Evolutionary conservation across 2,888 invertebrate genomes (phyloP).

Genomic region (Mechanitis messenoides): DNA sequence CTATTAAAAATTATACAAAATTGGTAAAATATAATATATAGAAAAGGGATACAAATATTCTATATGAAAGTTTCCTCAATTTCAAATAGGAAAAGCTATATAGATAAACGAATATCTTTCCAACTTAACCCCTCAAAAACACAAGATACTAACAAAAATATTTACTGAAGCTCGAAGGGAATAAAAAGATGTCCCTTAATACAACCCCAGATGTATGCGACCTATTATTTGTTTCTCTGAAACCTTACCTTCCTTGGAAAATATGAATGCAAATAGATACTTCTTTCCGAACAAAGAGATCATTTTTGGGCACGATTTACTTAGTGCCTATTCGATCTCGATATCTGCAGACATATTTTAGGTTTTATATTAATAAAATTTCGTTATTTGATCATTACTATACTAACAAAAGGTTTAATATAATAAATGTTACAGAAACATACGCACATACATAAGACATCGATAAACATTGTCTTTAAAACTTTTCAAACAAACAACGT

Average conservation of each 20-base stretch:
- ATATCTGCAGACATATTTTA: too few species aligned
- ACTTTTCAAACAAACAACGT: too few species aligned
- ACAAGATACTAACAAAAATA: conserved; percentile 71
- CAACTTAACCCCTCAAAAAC: conserved; percentile 42
- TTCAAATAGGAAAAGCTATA: conserved; percentile 10
- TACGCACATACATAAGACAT: not conserved
- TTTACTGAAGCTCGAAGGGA: conserved; percentile 67
- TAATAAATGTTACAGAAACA: too few species aligned
- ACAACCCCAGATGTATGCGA: conserved; percentile 65
- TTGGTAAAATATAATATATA: not conserved
- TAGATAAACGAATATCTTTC: conserved; percentile 15
- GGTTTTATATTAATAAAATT: too few species aligned
- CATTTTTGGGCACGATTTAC: conserved; percentile 50
- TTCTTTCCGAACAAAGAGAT: conserved; percentile 40
- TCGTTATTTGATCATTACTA: too few species aligned
- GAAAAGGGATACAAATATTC: conserved; percentile 16
- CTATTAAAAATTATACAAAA: not conserved
- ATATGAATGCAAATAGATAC: conserved; percentile 68
- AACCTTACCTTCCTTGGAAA: conserved; percentile 54
- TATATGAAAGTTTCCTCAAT: conserved; percentile 14
- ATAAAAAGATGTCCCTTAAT: conserved; percentile 75
- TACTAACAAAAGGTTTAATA: too few species aligned
- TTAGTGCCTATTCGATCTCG: conserved; percentile 21
- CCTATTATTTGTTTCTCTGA: conserved; percentile 69
- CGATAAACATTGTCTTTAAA: conserved; percentile 1